Percentiles rank a stretch among this genome's conserved stretches.
Conservation (phyloP, 2,888 invertebrate species). For the Terebella lapidaria region DNA sequence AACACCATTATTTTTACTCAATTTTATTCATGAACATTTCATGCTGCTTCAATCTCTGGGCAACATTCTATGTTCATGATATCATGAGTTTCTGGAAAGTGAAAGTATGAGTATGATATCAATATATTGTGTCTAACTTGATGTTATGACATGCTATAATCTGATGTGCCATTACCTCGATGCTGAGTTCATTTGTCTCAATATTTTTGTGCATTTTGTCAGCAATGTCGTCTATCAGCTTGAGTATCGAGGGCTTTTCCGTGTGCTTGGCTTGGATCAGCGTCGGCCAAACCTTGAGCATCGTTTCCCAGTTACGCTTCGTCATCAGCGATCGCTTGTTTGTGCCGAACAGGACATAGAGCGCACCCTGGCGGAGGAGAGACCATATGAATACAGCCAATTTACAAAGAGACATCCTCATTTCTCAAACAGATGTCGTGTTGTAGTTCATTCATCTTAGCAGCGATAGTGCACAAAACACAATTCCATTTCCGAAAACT, state of each 20-base stretch:
- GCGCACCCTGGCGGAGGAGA: slow-evolving; percentile 61
- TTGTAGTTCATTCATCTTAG: no score
- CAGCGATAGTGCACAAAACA: no score
- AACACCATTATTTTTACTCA: no score
- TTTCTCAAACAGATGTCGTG: no score
- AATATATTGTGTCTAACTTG: background rate
- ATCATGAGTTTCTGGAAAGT: no score
- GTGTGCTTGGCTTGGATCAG: slow-evolving; percentile 73
- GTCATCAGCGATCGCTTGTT: slow-evolving; percentile 62
- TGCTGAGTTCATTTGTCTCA: slow-evolving; percentile 41
- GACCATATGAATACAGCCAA: no score
- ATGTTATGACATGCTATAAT: no score
- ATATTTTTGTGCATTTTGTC: slow-evolving; percentile 49
- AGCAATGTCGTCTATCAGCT: slow-evolving; percentile 52
- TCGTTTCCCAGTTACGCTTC: slow-evolving; percentile 72
- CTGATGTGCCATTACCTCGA: slow-evolving; percentile 36
- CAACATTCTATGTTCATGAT: no score
- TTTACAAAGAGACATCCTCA: no score
- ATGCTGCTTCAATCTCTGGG: no score
- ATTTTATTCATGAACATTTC: no score
- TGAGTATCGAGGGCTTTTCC: slow-evolving; percentile 66
- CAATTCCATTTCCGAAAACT: no score
- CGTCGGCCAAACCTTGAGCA: slow-evolving; percentile 69
- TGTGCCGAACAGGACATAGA: slow-evolving; percentile 71
- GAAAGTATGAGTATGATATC: background rate